Base-by-base conservation (phyloP, 2,888 invertebrate species). In the Spilosoma lubricipeda region DNA sequence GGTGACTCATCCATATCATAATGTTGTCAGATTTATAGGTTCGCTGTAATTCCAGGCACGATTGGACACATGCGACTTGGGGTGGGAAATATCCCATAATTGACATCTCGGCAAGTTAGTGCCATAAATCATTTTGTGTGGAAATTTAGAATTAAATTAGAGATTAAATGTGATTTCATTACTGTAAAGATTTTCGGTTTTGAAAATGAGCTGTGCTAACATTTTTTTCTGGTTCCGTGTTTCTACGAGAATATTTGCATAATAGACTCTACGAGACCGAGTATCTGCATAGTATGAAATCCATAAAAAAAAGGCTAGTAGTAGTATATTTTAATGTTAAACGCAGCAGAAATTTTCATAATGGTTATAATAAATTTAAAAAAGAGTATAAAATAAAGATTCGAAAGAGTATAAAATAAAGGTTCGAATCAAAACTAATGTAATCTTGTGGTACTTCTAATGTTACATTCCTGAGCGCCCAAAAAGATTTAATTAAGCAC, bases 11-110 rank as follows among this genome's bases (percentile, higher is more conserved):
- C 67, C 68, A 79, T 81, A 75, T 76, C 73, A 73, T 78, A 84
- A 75, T 71, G 75, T 48, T 64, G 42, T 73, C 85, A 70, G 83
- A 86, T 86, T 86, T 88, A 86, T 80, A 67, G 85, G 79, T 73
- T 76, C 82, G 81, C 87, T 86, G 78, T 80, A 75, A 87, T 85
- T 84, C 87, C 70, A 80, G 79, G 82, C 90, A 88, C 87, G 88
- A 86, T 86, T 84, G 82, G 81, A 85, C 87, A 85, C 87, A 86
- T 77, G 76, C 69, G 75, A 67, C 75, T 77, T 75, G 80, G 80
- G 80, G 77, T 76, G 73, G 45, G 72, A 73, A 80, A 80, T 78
- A 74, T 80, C 75, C 74, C 73, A 74, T 82, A 82, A 87, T 70
- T 70, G 70, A 63, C 70, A 70, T 23, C 70, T 42, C 30, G 70